Percentiles rank a stretch among this genome's conserved stretches.
Evolutionary conservation across 2,888 invertebrate genomes (phyloP).

Genomic region (Chloroclystis v-ata): DNA sequence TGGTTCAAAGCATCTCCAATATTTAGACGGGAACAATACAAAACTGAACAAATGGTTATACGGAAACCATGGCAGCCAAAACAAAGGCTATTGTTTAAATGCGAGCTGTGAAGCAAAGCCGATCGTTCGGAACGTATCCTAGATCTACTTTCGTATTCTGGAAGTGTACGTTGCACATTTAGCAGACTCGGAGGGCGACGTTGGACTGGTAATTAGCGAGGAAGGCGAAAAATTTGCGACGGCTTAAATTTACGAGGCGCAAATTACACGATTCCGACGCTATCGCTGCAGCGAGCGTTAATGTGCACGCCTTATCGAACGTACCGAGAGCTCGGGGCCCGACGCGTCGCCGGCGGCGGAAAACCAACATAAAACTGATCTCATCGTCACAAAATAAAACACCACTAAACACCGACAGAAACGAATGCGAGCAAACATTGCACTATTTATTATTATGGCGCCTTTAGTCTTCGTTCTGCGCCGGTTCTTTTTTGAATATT

Average conservation of each 20-base stretch:
- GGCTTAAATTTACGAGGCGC: constrained; percentile 77
- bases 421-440: constrained; percentile 29
- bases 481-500: constrained; percentile 15
- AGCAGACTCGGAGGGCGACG: constrained; percentile 71
- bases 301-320: constrained; percentile 75
- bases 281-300: constrained; percentile 71
- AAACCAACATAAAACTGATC: constrained; percentile 53
- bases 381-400: constrained; percentile 48
- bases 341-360: constrained; percentile 33
- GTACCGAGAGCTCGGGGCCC: constrained; percentile 35
- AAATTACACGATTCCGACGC: constrained; percentile 74
- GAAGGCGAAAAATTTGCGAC: constrained; percentile 77
- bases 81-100: constrained; percentile 71
- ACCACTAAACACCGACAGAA: constrained; percentile 34
- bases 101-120: constrained; percentile 54
- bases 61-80: constrained; percentile 57
- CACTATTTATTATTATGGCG: constrained; percentile 13
- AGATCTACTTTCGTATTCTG: constrained; percentile 67
- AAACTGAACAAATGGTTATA: constrained; percentile 48
- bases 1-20: constrained; percentile 10
- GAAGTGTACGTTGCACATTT: constrained; percentile 71
- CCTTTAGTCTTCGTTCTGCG: constrained; percentile 13
- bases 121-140: constrained; percentile 45
- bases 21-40: constrained; percentile 35
- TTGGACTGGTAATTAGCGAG: constrained; percentile 74